Percentiles rank a stretch among this genome's conserved stretches.
These are phyloP conservation scores for Macrocentrus cingulum DNA, from an alignment of 1,140 invertebrate genomes.

Conservation along the genomic window DNA sequence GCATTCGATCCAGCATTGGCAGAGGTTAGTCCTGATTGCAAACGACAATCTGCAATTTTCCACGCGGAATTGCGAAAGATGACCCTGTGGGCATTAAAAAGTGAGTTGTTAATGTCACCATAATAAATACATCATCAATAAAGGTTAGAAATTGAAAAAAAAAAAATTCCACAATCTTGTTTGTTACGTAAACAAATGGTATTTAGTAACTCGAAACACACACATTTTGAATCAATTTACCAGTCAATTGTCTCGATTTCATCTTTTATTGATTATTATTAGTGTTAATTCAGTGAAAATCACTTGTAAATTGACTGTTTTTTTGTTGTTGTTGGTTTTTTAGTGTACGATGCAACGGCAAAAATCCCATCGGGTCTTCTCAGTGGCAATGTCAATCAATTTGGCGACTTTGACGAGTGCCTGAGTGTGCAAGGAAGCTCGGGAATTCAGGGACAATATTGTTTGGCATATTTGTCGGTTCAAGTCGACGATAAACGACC, in stretches of 20 bases:
- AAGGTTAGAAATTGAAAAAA: constrained; percentile 16
- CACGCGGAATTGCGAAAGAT: constrained; percentile 53
- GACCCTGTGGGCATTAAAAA: constrained; percentile 61
- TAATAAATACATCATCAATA: constrained; percentile 22
- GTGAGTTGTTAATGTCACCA: constrained; percentile 46
- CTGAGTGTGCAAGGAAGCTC: constrained; percentile 50
- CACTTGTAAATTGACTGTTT: not conserved
- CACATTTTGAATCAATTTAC: no score
- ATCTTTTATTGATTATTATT: constrained; percentile 8
- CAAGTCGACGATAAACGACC: constrained; percentile 55
- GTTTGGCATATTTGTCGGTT: constrained; percentile 63
- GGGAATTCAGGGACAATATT: constrained; percentile 64
- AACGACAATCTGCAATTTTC: constrained; percentile 52
- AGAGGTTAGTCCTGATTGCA: constrained; percentile 51
- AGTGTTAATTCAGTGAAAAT: not conserved
- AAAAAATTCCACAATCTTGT: no score
- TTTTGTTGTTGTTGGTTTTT: constrained; percentile 25
- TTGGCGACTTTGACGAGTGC: constrained; percentile 68
- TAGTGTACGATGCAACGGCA: constrained; percentile 67
- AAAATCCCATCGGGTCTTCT: constrained; percentile 64
- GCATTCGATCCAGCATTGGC: constrained; percentile 47
- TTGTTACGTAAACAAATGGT: no score
- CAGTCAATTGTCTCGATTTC: constrained; percentile 12
- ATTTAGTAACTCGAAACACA: not conserved
- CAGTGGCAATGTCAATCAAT: constrained; percentile 67